Base-by-base conservation (phyloP, 2,888 invertebrate genomes). In the Scaptomyza flava region DNA sequence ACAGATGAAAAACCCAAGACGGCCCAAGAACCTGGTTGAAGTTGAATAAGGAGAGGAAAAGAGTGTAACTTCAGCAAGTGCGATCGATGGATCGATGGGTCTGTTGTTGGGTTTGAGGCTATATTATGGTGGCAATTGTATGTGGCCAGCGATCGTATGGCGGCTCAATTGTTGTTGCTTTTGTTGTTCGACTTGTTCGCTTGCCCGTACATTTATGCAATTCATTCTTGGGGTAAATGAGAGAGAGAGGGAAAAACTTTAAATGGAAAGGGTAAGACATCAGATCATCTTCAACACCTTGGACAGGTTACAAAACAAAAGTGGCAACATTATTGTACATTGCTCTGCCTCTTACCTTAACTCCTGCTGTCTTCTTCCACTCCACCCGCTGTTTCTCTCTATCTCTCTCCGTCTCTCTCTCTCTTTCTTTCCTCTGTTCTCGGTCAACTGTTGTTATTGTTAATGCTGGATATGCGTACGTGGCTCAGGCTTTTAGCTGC, bases 221-320 rank as follows among this genome's bases (percentile, higher is more conserved):
- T 73, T 85, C 88, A 88, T 88, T 86, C 84, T 80, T 75, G 75
- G 60, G 66, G 60, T 57, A 66, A 57, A 69, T 50, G 64, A 63
- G 58, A 59, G 53, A 67, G 38, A 33, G 43, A 47, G 31, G 12
- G 14, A 47, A 31, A 9, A 20, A 48, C 5, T 33, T 45, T 23
- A 58, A 48, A 38, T 41, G 30, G 59, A 34, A 53, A 54, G 72
- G 72, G 71, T 51, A 71, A 81, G 89, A 91, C 91, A 91, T 90
- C 41, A 41, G 91, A 90, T 91, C 91, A 91, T 91, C 91, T 90
- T 90, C 91, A 91, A 91, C 91, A 91, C 91, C 91, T 91, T 89
- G 90, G 91, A 91, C 91, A 91, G 91, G 90, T 91, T 91, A 90
- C 89, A 89, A 89, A 90, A 89, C 89, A 89, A 90, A 90, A 90